These are phyloP conservation scores for Drosophila willistoni DNA, from an alignment of 1,140 invertebrate genomes.

Conservation along the genomic window DNA sequence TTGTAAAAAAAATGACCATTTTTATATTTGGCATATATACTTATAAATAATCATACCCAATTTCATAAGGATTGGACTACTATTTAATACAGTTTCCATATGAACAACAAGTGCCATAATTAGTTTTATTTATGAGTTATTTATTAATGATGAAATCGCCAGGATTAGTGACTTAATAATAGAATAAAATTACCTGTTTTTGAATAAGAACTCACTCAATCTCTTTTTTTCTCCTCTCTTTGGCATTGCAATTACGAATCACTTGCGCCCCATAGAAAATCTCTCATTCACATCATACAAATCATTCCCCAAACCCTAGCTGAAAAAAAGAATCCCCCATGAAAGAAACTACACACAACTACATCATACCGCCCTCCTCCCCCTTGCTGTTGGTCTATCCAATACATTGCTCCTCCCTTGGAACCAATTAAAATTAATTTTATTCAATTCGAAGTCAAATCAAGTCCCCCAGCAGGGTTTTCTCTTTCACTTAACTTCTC, in stretches of 20 bases:
- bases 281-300: not conserved
- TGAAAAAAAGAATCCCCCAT: not conserved
- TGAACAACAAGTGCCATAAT: no score
- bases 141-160: no score
- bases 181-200: no score
- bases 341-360: slow-evolving; percentile 5
- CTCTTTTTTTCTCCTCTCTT: no score
- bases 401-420: slow-evolving; percentile 8
- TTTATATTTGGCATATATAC: no score
- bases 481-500: slow-evolving; percentile 50
- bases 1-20: no score
- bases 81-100: no score
- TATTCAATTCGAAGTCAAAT: slow-evolving; percentile 69
- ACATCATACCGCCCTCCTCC: not conserved
- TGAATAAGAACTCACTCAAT: no score
- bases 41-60: no score
- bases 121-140: no score
- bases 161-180: no score
- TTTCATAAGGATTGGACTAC: no score
- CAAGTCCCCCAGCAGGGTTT: slow-evolving; percentile 67
- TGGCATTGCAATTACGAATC: not conserved
- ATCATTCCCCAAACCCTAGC: slow-evolving; percentile 2
- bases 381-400: not conserved
- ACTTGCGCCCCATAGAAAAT: not conserved
- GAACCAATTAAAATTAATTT: slow-evolving; percentile 75